Evolutionary conservation across 2,888 invertebrate genomes (phyloP), one percentile per base, ranked within the genome.

Genomic region (Meiosimyza decipiens): DNA sequence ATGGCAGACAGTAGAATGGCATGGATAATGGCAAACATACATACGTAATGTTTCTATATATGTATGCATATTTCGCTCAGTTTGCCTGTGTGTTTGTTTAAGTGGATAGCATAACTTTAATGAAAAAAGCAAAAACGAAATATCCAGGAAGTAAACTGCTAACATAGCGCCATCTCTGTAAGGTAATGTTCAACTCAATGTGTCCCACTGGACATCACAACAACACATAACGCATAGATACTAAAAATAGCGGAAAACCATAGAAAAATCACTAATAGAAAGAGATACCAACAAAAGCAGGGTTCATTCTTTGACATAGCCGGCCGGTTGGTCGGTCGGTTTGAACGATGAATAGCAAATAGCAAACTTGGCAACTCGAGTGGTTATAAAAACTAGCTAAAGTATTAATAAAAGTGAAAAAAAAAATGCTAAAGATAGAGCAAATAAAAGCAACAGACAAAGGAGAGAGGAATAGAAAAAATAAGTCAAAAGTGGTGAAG

Each of bases 161-260:
- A 28, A 18, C 22, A 64, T 22, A 51, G 64, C 64, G 64, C 51
- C 64, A 22, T 51, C 22, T 22, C 16, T 51, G 40, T 40, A 40
- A 40, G 51, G 64, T 50, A 15, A 18, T 51, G 64, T 64, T 51
- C 50, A 52, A 64, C 64, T 51, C 64, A 9, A 40, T 40, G 9
- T 22, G 51, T 64, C 64, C 64, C 64, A 51, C 64, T 64, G 64
- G 64, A 64, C 64, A 64, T 22, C 28, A 64, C 50, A 12, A 16
- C n/a, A 47, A 16, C 18, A 47, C 47, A 62, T 40, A 62, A n/a
- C 22, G 47, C 5, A 40, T 40, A 16, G 40, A 16, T 16, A 63
- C 40, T 40, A 63, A 49, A 63, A 15, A 63, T 40, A 63, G 47
- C n/a, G 18, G 47, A 49, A n/a, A 49, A 49, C 49, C 40, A 40